A percentile compares a stretch with the other conserved stretches of the same genome.
These are phyloP conservation scores for Zophobas atratus DNA, from an alignment of 1,140 invertebrate species.

Conservation along the genomic window DNA sequence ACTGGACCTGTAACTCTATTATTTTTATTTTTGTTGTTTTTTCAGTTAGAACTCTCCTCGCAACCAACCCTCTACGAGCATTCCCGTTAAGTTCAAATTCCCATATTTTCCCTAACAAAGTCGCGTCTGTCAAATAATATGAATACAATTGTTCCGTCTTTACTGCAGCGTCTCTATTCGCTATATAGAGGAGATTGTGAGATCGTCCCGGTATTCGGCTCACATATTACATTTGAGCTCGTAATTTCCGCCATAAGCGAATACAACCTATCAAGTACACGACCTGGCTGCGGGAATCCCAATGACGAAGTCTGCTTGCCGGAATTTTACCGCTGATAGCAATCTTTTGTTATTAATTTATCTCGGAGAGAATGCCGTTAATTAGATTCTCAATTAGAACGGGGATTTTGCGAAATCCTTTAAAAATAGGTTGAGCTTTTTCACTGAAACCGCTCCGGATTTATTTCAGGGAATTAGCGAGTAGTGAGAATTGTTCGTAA, in stretches of 20 bases:
- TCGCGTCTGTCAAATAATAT: constrained; percentile 2
- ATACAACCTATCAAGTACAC: constrained; percentile 6
- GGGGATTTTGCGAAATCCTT: neutral
- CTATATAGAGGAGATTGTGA: neutral
- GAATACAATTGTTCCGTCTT: neutral
- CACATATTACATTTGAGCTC: constrained; percentile 11
- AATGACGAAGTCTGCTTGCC: neutral
- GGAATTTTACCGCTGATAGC: neutral
- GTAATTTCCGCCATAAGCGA: constrained; percentile 16
- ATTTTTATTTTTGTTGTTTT: too few relatives aligned
- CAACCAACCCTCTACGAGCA: too few relatives aligned
- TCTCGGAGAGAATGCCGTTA: neutral
- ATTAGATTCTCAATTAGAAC: constrained; percentile 12
- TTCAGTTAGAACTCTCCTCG: too few relatives aligned
- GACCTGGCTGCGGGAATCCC: neutral
- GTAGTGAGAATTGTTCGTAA: neutral
- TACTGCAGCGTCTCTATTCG: neutral
- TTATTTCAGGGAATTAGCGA: neutral
- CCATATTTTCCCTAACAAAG: neutral
- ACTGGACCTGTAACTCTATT: too few relatives aligned
- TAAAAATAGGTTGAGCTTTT: constrained; percentile 8
- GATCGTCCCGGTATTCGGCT: constrained; percentile 2
- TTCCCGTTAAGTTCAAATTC: neutral
- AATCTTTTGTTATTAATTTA: constrained; percentile 36
- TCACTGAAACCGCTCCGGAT: neutral